Evolutionary conservation across 1,140 invertebrate genomes (phyloP), one percentile per base, ranked within the genome.

Genomic region (Scaptomyza graminum): DNA sequence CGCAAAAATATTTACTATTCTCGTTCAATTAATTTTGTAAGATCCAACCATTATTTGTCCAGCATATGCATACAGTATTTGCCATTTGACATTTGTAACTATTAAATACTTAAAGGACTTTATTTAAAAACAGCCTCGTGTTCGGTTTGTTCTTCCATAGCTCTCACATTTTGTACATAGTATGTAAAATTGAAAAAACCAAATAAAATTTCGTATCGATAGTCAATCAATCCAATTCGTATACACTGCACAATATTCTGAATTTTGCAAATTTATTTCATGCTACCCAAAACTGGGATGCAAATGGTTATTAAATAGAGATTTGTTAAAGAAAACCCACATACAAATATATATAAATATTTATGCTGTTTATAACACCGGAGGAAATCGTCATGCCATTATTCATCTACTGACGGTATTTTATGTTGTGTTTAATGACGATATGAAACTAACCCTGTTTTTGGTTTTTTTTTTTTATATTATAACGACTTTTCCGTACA

Each of bases 131-230:
- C 52, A 66, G 56, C 28, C 41, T 49, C 34, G 34, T 65, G 55
- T 69, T 82, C 59, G 75, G 74, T 51, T 69, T 56, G 63, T 69
- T 85, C 80, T 80, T 80, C 76, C 80, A 85, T 64, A 76, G 46
- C 52, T 52, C 41, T 46, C 16, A 51, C 52, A 65, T 63, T 63
- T 62, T 69, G 59, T 65, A 71, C 16, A 70, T 63, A 44, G 7
- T 34, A 34, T 34, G 7, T 34, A 34, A 9, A 34, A 7, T 7
- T 28, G 31, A 34, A 18, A 47, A 28, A 54, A 52, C 1, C 5
- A 39, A 39, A 46, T 44, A 41, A 43, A 13, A 18, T 63, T 55
- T 56, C 51, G 67, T 34, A 54, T 52, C 28, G 51, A 54, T 31
- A 55, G 41, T 47, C 16, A 64, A 46, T 44, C 51, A 57, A 65